A percentile compares a stretch with the other conserved stretches of the same genome.
Evolutionary conservation across 1,140 invertebrate species (phyloP).

Genomic region (Scylla paramamosain): DNA sequence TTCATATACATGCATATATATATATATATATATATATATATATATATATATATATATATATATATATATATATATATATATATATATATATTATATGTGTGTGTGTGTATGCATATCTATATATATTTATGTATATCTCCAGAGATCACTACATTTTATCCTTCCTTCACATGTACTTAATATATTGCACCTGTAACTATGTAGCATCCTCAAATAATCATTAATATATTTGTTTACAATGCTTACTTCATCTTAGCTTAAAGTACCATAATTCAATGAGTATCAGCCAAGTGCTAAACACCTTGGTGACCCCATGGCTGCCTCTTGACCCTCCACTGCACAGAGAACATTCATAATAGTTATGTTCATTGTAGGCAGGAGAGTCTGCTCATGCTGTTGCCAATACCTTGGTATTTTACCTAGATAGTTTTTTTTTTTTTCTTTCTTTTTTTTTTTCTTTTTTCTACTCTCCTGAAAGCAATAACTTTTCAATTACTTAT

Average conservation of each 20-base stretch:
- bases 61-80: no score
- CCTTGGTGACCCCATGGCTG: constrained; percentile 24
- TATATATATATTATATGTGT: no score
- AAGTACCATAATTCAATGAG: constrained; percentile 35
- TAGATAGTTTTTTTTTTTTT: not conserved
- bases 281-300: not conserved
- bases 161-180: constrained; percentile 13
- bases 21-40: no score
- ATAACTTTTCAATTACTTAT: not conserved
- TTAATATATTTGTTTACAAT: constrained; percentile 51
- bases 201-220: constrained; percentile 39
- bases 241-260: constrained; percentile 21
- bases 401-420: not conserved
- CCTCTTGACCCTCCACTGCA: not conserved
- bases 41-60: no score
- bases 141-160: constrained; percentile 23
- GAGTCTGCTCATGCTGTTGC: not conserved
- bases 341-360: not conserved
- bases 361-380: not conserved
- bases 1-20: not conserved
- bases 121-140: not conserved
- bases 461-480: not conserved
- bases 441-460: no score
- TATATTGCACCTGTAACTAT: constrained; percentile 16
- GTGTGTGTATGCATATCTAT: no score